phyloP scores from a whole-genome alignment of 2,888 invertebrate genomes.

The Cerastoderma edule region DNA sequence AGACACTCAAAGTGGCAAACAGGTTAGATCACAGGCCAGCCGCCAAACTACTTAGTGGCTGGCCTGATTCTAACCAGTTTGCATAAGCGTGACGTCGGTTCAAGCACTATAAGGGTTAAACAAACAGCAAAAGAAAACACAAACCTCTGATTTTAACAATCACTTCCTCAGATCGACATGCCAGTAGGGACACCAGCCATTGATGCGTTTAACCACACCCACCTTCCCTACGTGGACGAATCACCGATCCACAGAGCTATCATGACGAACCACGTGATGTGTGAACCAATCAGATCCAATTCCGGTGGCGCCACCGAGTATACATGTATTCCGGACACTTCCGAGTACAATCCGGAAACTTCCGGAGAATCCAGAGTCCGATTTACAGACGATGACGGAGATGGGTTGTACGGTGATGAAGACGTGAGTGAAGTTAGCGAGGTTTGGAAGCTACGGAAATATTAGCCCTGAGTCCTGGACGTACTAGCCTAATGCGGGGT shows the following conservation, averaged over 20 bases:
- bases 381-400: constrained; percentile 23
- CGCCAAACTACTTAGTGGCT: neutral
- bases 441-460: constrained; percentile 31
- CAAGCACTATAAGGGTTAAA: no score
- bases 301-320: constrained; percentile 14
- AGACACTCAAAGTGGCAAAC: neutral
- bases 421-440: constrained; percentile 31
- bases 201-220: constrained; percentile 17
- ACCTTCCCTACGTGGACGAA: constrained; percentile 17
- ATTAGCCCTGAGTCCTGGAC: neutral
- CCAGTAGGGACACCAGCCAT: constrained; percentile 13
- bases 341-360: constrained; percentile 1
- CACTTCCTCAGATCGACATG: constrained; percentile 16
- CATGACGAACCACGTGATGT: neutral
- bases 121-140: neutral
- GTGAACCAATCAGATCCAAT: neutral
- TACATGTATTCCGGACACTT: constrained; percentile 9
- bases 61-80: no score
- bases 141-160: neutral
- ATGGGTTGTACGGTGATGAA: constrained; percentile 3
- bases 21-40: neutral
- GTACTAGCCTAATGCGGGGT: neutral
- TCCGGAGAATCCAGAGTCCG: constrained; percentile 10
- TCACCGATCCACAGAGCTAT: constrained; percentile 1
- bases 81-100: no score